Evolutionary conservation across 2,113 vertebrate genomes (phyloP), one percentile per base, ranked within the genome.

Genomic region (Etheostoma spectabile): DNA sequence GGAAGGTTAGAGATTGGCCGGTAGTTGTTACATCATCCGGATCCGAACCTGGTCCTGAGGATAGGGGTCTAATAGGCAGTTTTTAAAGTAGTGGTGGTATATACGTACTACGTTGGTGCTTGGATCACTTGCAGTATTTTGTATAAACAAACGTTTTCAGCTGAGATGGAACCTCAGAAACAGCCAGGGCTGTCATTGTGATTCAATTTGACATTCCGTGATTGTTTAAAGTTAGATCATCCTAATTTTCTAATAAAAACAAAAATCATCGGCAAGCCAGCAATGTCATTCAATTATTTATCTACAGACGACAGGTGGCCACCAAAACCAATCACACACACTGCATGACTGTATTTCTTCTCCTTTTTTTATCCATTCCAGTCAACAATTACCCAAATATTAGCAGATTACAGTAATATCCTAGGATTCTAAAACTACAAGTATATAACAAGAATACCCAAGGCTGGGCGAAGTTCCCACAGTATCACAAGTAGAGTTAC

Each of bases 341-440:
- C 19, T n/a, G 18, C 27, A 33, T 35, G 2, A 24, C 38, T 12
- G 1, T 33, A 27, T 61, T 15, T 61, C 6, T 7, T 14, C 16
- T 62, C 30, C 62, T 18, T 49, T 38, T n/a, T 51, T 51, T 10
- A 60, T n/a, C 30, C 14, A 10, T 27, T 66, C 18, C 6, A 70
- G 24, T 21, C 27, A 33, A 38, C 46, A 64, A 57, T 48, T 1
- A 38, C 0, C 4, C 2, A 33, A 42, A 55, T 42, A 48, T 62
- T 14, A 64, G 8, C 21, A 42, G 52, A 18, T 53, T 24, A 18
- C 10, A 33, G 18, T 30, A 42, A 51, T 49, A 8, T 5, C 8
- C 2, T 12, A n/a, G 18, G 19, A 96, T 96, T 96, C 96, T 12
- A 95, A 27, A 42, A 16, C 8, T 6, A 2, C 22, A 11, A 1